phyloP scores from a whole-genome alignment of 1,140 invertebrate species.

The Hypsibius dujardini region DNA sequence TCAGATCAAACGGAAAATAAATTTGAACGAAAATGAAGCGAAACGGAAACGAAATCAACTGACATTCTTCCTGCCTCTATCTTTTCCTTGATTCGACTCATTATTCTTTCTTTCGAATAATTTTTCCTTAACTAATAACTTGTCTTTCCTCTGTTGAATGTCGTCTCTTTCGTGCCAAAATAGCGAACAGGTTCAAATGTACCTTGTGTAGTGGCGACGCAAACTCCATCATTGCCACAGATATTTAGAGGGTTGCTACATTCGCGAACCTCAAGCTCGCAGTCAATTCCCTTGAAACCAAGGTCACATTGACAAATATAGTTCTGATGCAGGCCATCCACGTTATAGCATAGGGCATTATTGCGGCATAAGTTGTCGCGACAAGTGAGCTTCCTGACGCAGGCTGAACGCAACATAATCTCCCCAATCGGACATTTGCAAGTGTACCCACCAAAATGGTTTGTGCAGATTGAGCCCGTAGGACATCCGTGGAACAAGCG shows the following conservation, averaged over 20 bases:
- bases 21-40: too few species aligned
- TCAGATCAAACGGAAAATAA: too few species aligned
- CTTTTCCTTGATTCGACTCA: too few species aligned
- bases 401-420: slow-evolving; percentile 5
- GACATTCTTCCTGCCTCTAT: too few species aligned
- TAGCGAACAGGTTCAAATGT: too few species aligned
- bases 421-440: slow-evolving; percentile 77
- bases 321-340: background rate
- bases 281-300: slow-evolving; percentile 72
- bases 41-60: too few species aligned
- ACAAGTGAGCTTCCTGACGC: slow-evolving; percentile 5
- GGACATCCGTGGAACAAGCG: slow-evolving; percentile 56
- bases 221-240: background rate
- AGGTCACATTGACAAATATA: slow-evolving; percentile 79
- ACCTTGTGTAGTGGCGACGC: background rate
- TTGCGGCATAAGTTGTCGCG: slow-evolving; percentile 3
- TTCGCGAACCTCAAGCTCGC: slow-evolving; percentile 81
- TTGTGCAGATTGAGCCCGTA: slow-evolving; percentile 81
- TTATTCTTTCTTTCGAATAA: too few species aligned
- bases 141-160: too few species aligned
- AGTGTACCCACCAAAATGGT: slow-evolving; percentile 66
- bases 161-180: too few species aligned
- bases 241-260: slow-evolving; percentile 39
- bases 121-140: too few species aligned
- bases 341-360: background rate